These are phyloP conservation scores for Siphlonurus alternatus DNA, from an alignment of 2,888 invertebrate genomes.

Conservation along the genomic window DNA sequence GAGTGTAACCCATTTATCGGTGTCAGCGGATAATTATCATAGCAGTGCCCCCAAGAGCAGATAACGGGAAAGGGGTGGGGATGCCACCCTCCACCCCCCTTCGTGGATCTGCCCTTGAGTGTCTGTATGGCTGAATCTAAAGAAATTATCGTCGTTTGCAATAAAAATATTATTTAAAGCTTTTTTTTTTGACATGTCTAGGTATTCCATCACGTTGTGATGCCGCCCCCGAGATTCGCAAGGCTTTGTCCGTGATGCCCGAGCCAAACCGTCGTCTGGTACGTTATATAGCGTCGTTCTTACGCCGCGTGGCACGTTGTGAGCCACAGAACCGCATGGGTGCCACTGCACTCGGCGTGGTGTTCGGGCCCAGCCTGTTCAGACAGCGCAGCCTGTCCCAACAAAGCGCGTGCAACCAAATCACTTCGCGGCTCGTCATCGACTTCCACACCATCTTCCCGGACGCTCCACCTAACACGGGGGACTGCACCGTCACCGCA, in stretches of 20 bases:
- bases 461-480: neutral
- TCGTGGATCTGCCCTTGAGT: neutral
- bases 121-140: no score
- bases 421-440: neutral
- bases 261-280: slow-evolving; percentile 24
- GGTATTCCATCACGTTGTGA: slow-evolving; percentile 8
- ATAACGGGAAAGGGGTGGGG: no score
- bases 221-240: slow-evolving; percentile 14
- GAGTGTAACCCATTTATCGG: slow-evolving; percentile 11
- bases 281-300: slow-evolving; percentile 26
- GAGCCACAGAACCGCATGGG: slow-evolving; percentile 8
- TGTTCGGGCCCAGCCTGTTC: slow-evolving; percentile 29
- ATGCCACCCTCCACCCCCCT: no score
- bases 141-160: no score
- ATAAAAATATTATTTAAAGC: no score
- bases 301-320: slow-evolving; percentile 23
- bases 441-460: slow-evolving; percentile 1
- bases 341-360: slow-evolving; percentile 17
- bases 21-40: no score
- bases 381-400: slow-evolving; percentile 15
- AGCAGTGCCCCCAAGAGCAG: no score
- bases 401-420: neutral
- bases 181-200: no score
- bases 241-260: slow-evolving; percentile 19
- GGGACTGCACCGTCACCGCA: neutral